phyloP scores from a whole-genome alignment of 2,888 invertebrate species.

The Gymnocheta viridis region DNA sequence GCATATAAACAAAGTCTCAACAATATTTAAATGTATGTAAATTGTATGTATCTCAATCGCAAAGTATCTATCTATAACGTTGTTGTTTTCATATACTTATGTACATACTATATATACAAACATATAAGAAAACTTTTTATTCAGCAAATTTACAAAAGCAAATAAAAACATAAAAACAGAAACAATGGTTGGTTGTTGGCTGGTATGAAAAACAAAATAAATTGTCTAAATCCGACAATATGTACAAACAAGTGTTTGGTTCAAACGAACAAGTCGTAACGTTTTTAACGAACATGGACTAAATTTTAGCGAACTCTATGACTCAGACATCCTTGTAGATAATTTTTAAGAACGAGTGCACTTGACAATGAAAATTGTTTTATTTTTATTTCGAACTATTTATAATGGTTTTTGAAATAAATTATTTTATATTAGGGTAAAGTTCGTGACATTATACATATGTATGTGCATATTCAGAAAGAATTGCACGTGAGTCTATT shows the following conservation, averaged over 20 bases:
- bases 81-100: slow-evolving; percentile 11
- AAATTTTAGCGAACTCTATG: slow-evolving; percentile 35
- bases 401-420: too few relatives aligned
- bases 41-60: slow-evolving; percentile 13
- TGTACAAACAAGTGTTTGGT: slow-evolving; percentile 62
- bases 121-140: slow-evolving; percentile 18
- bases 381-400: too few relatives aligned
- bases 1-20: not conserved
- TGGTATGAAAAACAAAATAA: slow-evolving; percentile 15
- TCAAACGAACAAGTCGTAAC: slow-evolving; percentile 53
- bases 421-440: too few relatives aligned
- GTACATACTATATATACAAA: not conserved
- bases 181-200: slow-evolving; percentile 5
- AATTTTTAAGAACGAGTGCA: too few relatives aligned
- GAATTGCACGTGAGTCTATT: too few relatives aligned
- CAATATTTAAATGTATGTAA: not conserved
- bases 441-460: too few relatives aligned
- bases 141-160: slow-evolving; percentile 5
- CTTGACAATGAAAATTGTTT: too few relatives aligned
- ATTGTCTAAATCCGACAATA: slow-evolving; percentile 44
- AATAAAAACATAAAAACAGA: slow-evolving; percentile 10
- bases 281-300: slow-evolving; percentile 54
- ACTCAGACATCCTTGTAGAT: slow-evolving; percentile 33
- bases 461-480: too few relatives aligned
- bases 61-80: slow-evolving; percentile 31